Conservation (phyloP, 2,888 invertebrate genomes). For the Raillietiella orientalis region DNA sequence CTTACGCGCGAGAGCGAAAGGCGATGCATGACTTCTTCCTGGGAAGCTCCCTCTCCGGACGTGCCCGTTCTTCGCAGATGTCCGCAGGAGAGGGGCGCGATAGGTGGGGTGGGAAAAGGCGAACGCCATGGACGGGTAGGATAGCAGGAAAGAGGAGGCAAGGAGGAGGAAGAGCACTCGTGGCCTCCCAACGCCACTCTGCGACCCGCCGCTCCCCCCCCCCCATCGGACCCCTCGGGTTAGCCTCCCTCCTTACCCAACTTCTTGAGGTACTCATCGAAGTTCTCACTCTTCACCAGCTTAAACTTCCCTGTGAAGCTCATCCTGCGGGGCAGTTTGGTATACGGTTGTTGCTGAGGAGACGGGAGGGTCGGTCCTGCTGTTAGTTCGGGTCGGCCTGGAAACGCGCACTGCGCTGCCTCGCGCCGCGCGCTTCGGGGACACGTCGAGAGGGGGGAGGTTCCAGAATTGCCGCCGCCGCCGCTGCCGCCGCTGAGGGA, state of each 20-base stretch:
- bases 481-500: too few relatives aligned
- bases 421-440: too few relatives aligned
- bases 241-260: slow-evolving; percentile 23
- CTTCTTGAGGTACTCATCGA: slow-evolving; percentile 63
- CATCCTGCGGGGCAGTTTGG: too few relatives aligned
- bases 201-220: slow-evolving; percentile 4
- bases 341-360: too few relatives aligned
- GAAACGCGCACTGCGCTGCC: too few relatives aligned
- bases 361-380: too few relatives aligned
- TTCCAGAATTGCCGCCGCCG: too few relatives aligned
- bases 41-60: neutral
- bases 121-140: neutral
- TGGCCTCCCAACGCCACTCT: slow-evolving; percentile 5
- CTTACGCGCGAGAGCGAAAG: too few relatives aligned
- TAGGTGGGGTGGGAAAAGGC: neutral
- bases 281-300: slow-evolving; percentile 40
- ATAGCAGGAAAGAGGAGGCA: slow-evolving; percentile 4
- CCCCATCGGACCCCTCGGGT: neutral
- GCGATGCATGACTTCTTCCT: too few relatives aligned
- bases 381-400: too few relatives aligned
- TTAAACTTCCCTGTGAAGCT: slow-evolving; percentile 42
- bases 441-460: too few relatives aligned
- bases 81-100: neutral
- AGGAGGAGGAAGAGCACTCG: slow-evolving; percentile 5
- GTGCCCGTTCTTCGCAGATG: slow-evolving; percentile 1